A percentile compares a stretch with the other conserved stretches of the same genome.
phyloP scores from a whole-genome alignment of 2,113 vertebrate species.

The Morone chrysops region DNA sequence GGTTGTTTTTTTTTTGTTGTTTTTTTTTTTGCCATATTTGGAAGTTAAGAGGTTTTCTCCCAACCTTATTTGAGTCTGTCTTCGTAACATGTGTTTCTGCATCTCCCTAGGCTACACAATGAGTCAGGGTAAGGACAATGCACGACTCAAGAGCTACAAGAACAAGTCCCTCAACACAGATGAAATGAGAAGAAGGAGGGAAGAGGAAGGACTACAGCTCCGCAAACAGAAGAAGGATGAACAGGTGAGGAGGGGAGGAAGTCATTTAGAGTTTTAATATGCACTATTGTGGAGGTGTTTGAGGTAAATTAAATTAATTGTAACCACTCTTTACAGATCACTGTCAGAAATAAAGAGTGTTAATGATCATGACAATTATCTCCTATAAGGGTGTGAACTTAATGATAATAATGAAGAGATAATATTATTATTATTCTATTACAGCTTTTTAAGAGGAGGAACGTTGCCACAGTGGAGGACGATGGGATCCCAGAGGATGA shows the following conservation, averaged over 20 bases:
- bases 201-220: conserved; percentile 96
- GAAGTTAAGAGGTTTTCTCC: not conserved
- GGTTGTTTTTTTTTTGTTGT: not conserved
- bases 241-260: conserved; percentile 84
- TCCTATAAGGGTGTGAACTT: not conserved
- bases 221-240: conserved; percentile 98
- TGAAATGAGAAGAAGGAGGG: conserved; percentile 96
- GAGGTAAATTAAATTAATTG: not conserved
- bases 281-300: not conserved
- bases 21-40: not conserved
- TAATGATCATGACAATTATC: not conserved
- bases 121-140: conserved; percentile 96
- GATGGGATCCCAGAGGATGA: conserved; percentile 92
- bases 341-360: not conserved
- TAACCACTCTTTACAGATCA: not conserved
- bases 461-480: conserved; percentile 94
- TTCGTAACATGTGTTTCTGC: not conserved
- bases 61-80: not conserved
- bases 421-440: conserved; percentile 28
- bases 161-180: conserved; percentile 98
- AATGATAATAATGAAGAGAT: not conserved
- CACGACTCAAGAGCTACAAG: conserved; percentile 98
- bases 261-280: not conserved
- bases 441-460: conserved; percentile 96
- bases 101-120: conserved; percentile 88